Evolutionary conservation across 2,797 vertebrate species (phyloP).

Genomic region (Dromococcyx pavoninus): DNA sequence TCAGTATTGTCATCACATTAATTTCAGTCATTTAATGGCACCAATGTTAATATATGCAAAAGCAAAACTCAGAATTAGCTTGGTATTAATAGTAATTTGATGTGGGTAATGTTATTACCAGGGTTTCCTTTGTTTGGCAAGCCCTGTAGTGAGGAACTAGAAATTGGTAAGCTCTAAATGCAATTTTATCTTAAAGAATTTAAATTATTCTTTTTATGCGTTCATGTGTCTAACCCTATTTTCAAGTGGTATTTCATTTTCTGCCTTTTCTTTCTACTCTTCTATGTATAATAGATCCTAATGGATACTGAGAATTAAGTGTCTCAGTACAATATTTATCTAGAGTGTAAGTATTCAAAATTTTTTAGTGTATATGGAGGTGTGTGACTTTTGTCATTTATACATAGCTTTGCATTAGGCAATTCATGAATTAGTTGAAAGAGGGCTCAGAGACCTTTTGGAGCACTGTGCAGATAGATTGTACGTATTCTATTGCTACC

Average conservation of each 20-base stretch:
- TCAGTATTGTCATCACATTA: not conserved
- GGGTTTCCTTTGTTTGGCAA: not conserved
- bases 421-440: not conserved
- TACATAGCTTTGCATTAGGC: not conserved
- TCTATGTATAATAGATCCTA: not conserved
- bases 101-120: not conserved
- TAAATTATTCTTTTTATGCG: not conserved
- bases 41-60: not conserved
- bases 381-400: not conserved
- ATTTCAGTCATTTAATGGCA: not conserved
- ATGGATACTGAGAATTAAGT: constrained; percentile 8
- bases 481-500: not conserved
- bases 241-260: not conserved
- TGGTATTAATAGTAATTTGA: not conserved
- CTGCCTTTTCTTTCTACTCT: not conserved
- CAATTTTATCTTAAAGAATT: not conserved
- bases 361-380: not conserved
- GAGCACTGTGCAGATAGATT: not conserved
- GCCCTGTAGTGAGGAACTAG: not conserved
- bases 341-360: not conserved
- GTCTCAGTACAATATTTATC: not conserved
- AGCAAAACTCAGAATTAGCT: not conserved
- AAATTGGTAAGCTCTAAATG: not conserved
- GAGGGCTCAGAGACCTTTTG: not conserved
- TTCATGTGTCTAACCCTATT: not conserved